Conservation (phyloP, 2,113 vertebrate genomes). For the Phalacrocorax brasilianus region DNA sequence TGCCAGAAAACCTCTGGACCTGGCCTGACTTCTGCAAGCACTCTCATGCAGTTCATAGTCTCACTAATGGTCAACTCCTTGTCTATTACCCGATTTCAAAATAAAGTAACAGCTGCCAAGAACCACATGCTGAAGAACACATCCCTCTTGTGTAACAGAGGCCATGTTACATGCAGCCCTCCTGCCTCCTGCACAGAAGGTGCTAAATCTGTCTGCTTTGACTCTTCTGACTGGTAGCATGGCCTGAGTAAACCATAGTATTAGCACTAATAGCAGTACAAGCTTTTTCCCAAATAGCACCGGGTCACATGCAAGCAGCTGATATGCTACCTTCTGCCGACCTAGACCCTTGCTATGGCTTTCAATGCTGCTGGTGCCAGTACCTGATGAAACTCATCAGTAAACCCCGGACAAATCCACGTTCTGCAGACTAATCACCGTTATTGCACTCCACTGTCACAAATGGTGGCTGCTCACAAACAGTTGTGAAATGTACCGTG, state of each 20-base stretch:
- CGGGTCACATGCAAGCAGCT: neutral
- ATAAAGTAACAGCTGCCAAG: neutral
- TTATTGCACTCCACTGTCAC: neutral
- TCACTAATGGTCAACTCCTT: neutral
- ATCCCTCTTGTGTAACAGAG: neutral
- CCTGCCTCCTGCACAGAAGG: neutral
- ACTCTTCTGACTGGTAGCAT: neutral
- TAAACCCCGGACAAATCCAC: neutral
- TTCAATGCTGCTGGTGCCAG: neutral
- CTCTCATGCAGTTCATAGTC: neutral
- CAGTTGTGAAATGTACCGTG: neutral
- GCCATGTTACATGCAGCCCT: neutral
- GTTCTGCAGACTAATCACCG: neutral
- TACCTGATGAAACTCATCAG: neutral
- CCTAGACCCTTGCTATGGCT: neutral
- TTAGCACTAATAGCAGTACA: neutral
- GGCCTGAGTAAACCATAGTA: neutral
- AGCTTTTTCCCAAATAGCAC: neutral
- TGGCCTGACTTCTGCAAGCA: neutral
- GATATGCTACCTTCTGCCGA: neutral
- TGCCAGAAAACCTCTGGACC: neutral
- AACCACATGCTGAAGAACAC: neutral
- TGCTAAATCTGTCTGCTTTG: neutral
- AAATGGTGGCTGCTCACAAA: neutral
- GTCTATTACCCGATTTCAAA: neutral